Evolutionary conservation across 2,113 vertebrate genomes (phyloP), one percentile per base, ranked within the genome.

Genomic region (Addax nasomaculatus): DNA sequence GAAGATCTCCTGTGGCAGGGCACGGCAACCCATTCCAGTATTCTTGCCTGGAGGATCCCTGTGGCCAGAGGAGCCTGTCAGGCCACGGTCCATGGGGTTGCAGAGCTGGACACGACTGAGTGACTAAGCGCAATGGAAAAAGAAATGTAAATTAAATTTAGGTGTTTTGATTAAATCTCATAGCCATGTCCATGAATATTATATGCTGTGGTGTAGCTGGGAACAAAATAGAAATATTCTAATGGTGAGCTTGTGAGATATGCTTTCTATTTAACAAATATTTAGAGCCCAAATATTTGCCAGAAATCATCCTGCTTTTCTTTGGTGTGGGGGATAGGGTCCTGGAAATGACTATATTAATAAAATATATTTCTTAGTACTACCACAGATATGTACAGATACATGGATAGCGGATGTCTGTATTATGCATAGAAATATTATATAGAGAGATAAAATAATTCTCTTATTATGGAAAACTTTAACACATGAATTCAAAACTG

Each of bases 211-310:
- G 33, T 30, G 39, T 30, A 57, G 21, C 15, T 67, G 47, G 88
- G n/a, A 95, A 62, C 17, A 94, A 96, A 93, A 23, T 11, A 58
- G 25, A 95, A 91, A 80, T 78, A 91, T 53, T 73, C 43, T 89
- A 95, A 90, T 45, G 9, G 13, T 62, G 30, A 93, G 3, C 2
- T 88, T 95, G 55, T 27, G 14, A 83, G 51, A 80, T 67, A 49
- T 30, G 16, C 57, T 91, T 93, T 90, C 51, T 58, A 86, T 15
- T 90, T 8, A 85, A 45, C 11, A 96, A 91, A 83, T 21, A 93
- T 67, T 60, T 93, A 10, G 36, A n/a, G 1, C 10, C 3, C 39
- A 96, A 84, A 25, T 88, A 90, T 89, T 93, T 85, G 6, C 36
- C 55, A 86, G 15, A 95, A 81, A 53, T 76, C 13, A 88, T 86